These are phyloP conservation scores for Eciton burchellii DNA, from an alignment of 1,140 invertebrate species.

Conservation along the genomic window DNA sequence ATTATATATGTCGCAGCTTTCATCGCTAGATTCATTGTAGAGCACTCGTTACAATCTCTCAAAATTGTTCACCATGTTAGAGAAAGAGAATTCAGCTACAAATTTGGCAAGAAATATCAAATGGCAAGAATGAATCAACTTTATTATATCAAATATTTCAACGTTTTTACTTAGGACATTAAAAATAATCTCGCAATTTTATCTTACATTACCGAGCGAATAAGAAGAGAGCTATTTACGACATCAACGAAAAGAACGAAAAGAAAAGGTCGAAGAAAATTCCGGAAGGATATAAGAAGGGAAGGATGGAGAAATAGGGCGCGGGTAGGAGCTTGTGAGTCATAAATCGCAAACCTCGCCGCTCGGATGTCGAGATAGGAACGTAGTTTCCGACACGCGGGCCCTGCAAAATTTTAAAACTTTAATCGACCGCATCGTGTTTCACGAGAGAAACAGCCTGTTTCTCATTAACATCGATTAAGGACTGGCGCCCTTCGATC, in stretches of 20 bases:
- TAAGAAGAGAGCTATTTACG: slow-evolving; percentile 51
- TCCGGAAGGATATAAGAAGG: slow-evolving; percentile 59
- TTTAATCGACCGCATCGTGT: slow-evolving; percentile 57
- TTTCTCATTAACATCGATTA: slow-evolving; percentile 57
- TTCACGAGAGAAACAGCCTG: slow-evolving; percentile 35
- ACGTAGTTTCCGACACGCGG: slow-evolving; percentile 78
- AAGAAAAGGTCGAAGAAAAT: slow-evolving; percentile 55
- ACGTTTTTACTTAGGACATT: slow-evolving; percentile 18
- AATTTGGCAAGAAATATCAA: slow-evolving; percentile 13
- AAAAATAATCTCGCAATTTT: slow-evolving; percentile 47
- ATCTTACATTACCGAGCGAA: slow-evolving; percentile 39
- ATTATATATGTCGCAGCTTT: slow-evolving; percentile 1
- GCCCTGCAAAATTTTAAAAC: slow-evolving; percentile 65
- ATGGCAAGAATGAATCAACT: slow-evolving; percentile 15
- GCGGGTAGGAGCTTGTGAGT: slow-evolving; percentile 78
- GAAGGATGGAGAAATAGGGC: slow-evolving; percentile 70
- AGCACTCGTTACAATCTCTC: no score
- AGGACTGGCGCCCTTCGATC: slow-evolving; percentile 11
- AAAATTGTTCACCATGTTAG: no score
- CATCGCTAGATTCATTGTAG: no score
- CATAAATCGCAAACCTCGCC: slow-evolving; percentile 83
- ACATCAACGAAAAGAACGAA: slow-evolving; percentile 29
- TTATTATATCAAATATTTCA: slow-evolving; percentile 45
- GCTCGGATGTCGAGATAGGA: slow-evolving; percentile 81
- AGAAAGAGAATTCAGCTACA: slow-evolving; percentile 9